These are phyloP conservation scores for Solen grandis DNA, from an alignment of 1,140 invertebrate species.

Conservation along the genomic window DNA sequence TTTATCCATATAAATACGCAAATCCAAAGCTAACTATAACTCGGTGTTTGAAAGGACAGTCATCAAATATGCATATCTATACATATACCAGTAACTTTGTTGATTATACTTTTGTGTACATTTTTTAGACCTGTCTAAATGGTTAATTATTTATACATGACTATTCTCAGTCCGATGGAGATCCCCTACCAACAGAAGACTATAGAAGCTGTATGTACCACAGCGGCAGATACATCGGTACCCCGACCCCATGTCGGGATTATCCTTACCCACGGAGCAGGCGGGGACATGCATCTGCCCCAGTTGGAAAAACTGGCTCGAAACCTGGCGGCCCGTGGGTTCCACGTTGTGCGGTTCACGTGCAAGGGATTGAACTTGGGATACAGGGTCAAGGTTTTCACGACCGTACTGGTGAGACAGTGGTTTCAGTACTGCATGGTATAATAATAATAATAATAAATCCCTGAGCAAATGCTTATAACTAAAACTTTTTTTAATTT, in stretches of 20 bases:
- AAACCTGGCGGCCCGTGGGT: constrained; percentile 34
- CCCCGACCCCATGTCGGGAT: constrained; percentile 6
- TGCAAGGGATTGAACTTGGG: constrained; percentile 62
- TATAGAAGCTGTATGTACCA: constrained; percentile 15
- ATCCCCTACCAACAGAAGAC: constrained; percentile 16
- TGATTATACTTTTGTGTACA: too few species aligned
- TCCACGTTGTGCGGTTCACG: constrained; percentile 58
- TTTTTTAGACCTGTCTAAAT: not conserved
- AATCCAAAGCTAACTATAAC: too few species aligned
- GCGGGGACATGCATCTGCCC: constrained; percentile 53
- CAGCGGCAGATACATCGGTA: not conserved
- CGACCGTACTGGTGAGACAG: constrained; percentile 50
- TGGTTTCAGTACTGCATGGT: too few species aligned
- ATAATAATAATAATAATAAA: too few species aligned
- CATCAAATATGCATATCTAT: too few species aligned
- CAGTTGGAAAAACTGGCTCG: constrained; percentile 46
- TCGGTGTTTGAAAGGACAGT: too few species aligned
- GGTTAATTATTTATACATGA: not conserved
- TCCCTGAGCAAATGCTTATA: too few species aligned
- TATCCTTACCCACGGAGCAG: constrained; percentile 63
- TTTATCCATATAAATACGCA: too few species aligned
- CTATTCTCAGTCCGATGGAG: not conserved
- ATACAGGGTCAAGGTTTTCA: constrained; percentile 58
- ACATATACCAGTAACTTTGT: too few species aligned
- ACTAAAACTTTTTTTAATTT: too few species aligned